phyloP scores from a whole-genome alignment of 2,113 vertebrate genomes.

The Notarius lentiginosus region DNA sequence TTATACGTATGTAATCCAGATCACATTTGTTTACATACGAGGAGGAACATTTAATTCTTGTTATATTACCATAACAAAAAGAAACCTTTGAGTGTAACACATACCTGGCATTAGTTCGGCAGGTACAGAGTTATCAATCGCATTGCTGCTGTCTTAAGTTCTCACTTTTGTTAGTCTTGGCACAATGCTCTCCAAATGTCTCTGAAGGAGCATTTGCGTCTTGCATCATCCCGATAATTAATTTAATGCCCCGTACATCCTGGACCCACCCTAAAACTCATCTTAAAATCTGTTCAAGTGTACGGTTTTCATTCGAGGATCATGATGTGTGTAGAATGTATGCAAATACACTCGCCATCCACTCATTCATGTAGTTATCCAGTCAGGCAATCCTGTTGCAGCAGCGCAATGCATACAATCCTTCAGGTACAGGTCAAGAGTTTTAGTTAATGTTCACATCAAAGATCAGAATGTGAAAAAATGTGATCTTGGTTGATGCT shows the following conservation, averaged over 20 bases:
- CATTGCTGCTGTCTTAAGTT: background rate
- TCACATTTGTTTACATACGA: no score
- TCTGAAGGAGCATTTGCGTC: background rate
- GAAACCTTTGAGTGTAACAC: background rate
- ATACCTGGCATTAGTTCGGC: conserved; percentile 4
- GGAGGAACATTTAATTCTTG: background rate
- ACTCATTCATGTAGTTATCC: background rate
- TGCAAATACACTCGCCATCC: background rate
- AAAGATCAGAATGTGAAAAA: no score
- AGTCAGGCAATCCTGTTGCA: background rate
- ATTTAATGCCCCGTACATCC: background rate
- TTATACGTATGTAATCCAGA: background rate
- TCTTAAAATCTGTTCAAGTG: background rate
- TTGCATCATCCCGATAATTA: background rate
- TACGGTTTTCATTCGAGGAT: background rate
- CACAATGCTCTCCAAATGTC: background rate
- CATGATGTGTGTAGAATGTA: background rate
- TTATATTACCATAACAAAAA: conserved; percentile 4
- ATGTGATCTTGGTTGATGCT: background rate
- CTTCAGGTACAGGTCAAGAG: background rate
- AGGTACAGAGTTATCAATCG: background rate
- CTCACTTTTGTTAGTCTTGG: conserved; percentile 1
- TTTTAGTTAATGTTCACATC: background rate
- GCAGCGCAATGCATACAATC: background rate
- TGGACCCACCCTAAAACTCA: background rate